Base-by-base conservation (phyloP, 2,797 vertebrate species). In the Myiotriccus ornatus region DNA sequence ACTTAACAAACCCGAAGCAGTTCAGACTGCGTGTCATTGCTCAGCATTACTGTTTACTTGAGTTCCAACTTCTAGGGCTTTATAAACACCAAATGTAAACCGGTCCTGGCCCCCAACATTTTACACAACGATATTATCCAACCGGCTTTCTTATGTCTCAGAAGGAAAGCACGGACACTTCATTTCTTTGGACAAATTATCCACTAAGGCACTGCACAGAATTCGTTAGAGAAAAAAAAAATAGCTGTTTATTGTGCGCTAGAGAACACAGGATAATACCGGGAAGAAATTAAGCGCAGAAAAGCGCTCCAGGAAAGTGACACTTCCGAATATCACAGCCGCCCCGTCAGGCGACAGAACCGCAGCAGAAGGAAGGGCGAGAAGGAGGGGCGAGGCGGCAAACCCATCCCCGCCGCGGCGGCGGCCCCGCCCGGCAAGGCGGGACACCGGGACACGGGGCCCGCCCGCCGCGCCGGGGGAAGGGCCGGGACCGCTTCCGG, bases 291-390 rank as follows among this genome's bases (percentile, higher is more conserved):
- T 6, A 47, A 37, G 30, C 1, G 23, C 9, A 49, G 46, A 25
- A 53, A 53, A 71, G 28, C 44, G 19, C 10, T 11, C 3, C 24
- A 6, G n/a, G n/a, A 34, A 60, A 22, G 10, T 4, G 20, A 60
- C 16, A 28, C 21, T 78, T 84, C 53, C 80, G 34, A 67, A 14
- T 18, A 57, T 13, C 6, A 3, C 2, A 12, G 32, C 55, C 23
- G 14, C 30, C 15, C 19, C 4, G 11, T 2, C 6, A 14, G 3
- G 9, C 0, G 6, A 2, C 0, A 7, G 0, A 3, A 20, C 1
- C 3, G 3, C 8, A 0, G 7, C 1, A 3, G 4, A 0, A 2
- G 0, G 11, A 0, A 9, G 0, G 0, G 2, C 0, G 7, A 1
- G 1, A 0, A 2, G 0, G 11, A 0, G 7, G 0, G 0, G 2